Base-by-base conservation (phyloP, 2,888 invertebrate species). In the Boloria selene region DNA sequence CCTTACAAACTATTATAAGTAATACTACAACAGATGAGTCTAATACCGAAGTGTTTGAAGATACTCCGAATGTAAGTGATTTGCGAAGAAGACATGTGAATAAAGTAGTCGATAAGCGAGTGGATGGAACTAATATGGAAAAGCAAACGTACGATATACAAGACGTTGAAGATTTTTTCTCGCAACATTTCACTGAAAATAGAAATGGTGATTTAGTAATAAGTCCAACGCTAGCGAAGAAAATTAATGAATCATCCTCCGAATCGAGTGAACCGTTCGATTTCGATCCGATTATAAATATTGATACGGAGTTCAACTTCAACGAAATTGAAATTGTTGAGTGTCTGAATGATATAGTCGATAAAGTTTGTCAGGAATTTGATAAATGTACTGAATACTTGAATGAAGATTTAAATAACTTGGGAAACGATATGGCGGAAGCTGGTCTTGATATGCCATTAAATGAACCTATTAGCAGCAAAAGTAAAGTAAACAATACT, bases 241-340 rank as follows among this genome's bases (percentile, higher is more conserved):
- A 84, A 78, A 79, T 86, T 2, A 88, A 87, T 58, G 80, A 79
- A 72, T 80, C 80, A 0, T 85, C 80, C 70, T 85, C 87, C 4
- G 85, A 85, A 59, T 69, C 70, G 2, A 86, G 83, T 61, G 81
- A 80, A n/a, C 73, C 76, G 52, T 81, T 82, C 22, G 77, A 81
- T 61, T 73, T 80, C 26, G 70, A 69, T 18, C 68, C 77, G 13
- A 67, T 50, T 13, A 47, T 49, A 6, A 65, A 74, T 3, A 64
- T 68, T 4, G 75, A 78, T 16, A 71, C 75, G 26, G 69, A 78
- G 13, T 55, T 58, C n/a, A 26, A 66, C 13, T 59, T 65, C 22
- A 68, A 65, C 59, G 77, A 86, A 65, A 64, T 73, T 13, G 86
- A 84, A 58, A 76, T 88, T 16, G 70, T 84, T 31, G 79, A 86